Evolutionary conservation across 23 tunicate species (phyloP), one percentile per base, ranked within the genome.

Genomic region (Oikopleura albicans): DNA sequence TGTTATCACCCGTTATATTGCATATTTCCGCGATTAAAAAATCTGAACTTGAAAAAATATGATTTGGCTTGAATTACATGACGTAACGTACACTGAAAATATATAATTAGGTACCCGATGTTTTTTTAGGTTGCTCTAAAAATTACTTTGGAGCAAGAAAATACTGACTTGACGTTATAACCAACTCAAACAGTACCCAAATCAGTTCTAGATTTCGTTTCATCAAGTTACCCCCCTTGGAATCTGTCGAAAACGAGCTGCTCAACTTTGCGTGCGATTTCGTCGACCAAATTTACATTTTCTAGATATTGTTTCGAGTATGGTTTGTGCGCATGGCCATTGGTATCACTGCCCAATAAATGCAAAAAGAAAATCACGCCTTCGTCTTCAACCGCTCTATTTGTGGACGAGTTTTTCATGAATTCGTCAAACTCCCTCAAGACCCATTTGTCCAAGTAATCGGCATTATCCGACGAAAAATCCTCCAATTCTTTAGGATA

Each of bases 241-340:
- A 71, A 71, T 12, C 27, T 12, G 2, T 94, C 85, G 0, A 90
- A 86, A 40, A 94, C 35, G 41, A 84, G 4, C 12, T 83, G 39
- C 37, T 88, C 94, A 37, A 84, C 76, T 39, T 88, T 84, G 40
- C 87, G n/a, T 56, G 89, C 83, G 39, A 94, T 94, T 49, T 40
- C 76, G 41, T 94, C 98, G 0, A 94, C 98, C 16, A 85, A 34
- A 39, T 76, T 83, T 36, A 94, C 91, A 75, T 94, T 94, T 0
- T 56, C 63, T 41, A 94, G 31, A 86, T 94, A 86, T 40, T 88
- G 91, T 91, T 86, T 88, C 40, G 98, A 94, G 71, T 12, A 40
- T 39, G 98, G 98, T 39, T 90, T 83, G 39, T 90, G 91, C 66
- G 87, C 87, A 86, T 94, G 98, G 0, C 98, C 98, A 85, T 94